Evolutionary conservation across 2,113 vertebrate genomes (phyloP).

Genomic region (Harpagus bidentatus): DNA sequence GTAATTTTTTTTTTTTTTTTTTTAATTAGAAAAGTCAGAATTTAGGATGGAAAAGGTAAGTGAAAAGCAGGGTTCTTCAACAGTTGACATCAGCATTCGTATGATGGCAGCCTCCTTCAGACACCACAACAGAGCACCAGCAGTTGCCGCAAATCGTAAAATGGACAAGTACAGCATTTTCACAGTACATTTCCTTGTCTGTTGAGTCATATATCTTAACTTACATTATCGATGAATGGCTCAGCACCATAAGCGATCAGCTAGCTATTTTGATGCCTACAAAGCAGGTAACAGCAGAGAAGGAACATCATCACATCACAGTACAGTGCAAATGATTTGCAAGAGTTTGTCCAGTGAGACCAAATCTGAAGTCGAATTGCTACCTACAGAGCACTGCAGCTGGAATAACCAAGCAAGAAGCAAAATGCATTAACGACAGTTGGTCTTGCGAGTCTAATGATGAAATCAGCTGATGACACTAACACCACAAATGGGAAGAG

Average conservation of each 20-base stretch:
- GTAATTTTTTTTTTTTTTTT: not conserved
- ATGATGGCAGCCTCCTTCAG: constrained; percentile 53
- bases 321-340: constrained; percentile 17
- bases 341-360: not conserved
- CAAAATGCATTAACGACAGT: not conserved
- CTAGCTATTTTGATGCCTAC: constrained; percentile 40
- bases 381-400: constrained; percentile 11
- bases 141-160: constrained; percentile 7
- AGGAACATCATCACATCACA: not conserved
- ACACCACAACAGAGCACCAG: constrained; percentile 60
- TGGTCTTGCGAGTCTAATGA: not conserved
- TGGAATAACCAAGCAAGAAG: constrained; percentile 3
- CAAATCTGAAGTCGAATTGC: not conserved
- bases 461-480: not conserved
- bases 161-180: constrained; percentile 32
- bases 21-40: constrained; percentile 5
- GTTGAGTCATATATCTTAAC: not conserved
- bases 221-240: constrained; percentile 9
- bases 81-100: constrained; percentile 26
- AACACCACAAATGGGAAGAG: not conserved
- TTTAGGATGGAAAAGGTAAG: constrained; percentile 44
- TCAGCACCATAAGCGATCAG: constrained; percentile 11
- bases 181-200: constrained; percentile 44
- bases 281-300: constrained; percentile 57
- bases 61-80: constrained; percentile 59